A percentile compares a stretch with the other conserved stretches of the same genome.
Evolutionary conservation across 2,797 vertebrate species (phyloP).

Genomic region (Adelosebastes latens): DNA sequence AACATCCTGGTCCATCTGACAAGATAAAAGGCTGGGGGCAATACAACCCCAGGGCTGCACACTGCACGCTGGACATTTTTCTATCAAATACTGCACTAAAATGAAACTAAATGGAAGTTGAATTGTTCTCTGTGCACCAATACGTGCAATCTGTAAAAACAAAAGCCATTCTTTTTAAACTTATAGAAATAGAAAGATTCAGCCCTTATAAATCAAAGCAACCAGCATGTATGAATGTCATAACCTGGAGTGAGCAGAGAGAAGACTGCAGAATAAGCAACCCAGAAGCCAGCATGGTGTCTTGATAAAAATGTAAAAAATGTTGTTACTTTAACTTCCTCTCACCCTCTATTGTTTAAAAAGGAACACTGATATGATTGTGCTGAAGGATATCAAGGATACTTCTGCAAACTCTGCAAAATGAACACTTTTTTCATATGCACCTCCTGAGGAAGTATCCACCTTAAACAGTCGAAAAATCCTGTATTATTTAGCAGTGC

Average conservation of each 20-base stretch:
- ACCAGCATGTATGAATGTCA: not conserved
- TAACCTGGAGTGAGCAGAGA: slow-evolving; percentile 13
- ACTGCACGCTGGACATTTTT: too few relatives aligned
- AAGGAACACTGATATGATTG: slow-evolving; percentile 18
- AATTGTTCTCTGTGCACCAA: not conserved
- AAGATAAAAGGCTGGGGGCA: slow-evolving; percentile 1
- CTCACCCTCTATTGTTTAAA: slow-evolving; percentile 28
- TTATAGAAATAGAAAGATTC: not conserved
- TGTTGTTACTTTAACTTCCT: slow-evolving; percentile 27
- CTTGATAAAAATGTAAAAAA: slow-evolving; percentile 4
- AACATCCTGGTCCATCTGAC: not conserved
- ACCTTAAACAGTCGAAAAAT: not conserved
- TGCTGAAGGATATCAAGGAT: slow-evolving; percentile 14
- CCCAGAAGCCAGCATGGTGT: slow-evolving; percentile 11
- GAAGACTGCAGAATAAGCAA: slow-evolving; percentile 26
- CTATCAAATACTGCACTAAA: not conserved
- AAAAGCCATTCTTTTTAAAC: not conserved
- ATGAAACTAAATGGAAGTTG: not conserved
- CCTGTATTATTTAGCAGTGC: not conserved
- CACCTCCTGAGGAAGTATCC: slow-evolving; percentile 11
- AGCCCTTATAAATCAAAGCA: slow-evolving; percentile 33
- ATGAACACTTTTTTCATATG: not conserved
- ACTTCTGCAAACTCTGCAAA: slow-evolving; percentile 28
- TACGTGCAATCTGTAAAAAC: slow-evolving; percentile 2
- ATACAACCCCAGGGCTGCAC: not conserved